These are phyloP conservation scores for Anoplius nigerrimus DNA, from an alignment of 2,888 invertebrate genomes.

Conservation along the genomic window DNA sequence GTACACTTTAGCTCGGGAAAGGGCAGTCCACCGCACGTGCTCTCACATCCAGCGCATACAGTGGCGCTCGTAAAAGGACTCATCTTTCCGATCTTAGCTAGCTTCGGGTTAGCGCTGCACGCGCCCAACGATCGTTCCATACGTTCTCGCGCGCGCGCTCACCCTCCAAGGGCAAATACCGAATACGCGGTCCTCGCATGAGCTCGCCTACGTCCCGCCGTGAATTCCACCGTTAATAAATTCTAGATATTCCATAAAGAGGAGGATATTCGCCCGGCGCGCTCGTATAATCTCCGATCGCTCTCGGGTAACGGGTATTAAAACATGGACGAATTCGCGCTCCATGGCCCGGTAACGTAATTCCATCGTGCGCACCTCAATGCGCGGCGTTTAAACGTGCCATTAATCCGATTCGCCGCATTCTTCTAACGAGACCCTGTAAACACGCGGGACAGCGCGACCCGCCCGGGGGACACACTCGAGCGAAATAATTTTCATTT, in stretches of 20 bases:
- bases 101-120: not conserved
- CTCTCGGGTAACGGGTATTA: slow-evolving; percentile 31
- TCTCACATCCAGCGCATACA: not conserved
- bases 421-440: too few relatives aligned
- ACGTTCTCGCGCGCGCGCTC: not conserved
- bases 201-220: not conserved
- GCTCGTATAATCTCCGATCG: slow-evolving; percentile 42
- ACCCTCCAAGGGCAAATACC: not conserved
- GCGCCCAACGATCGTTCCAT: not conserved
- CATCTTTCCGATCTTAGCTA: not conserved
- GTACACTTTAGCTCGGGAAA: not conserved
- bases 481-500: too few relatives aligned
- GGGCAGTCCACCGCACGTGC: slow-evolving; percentile 9
- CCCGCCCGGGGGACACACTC: too few relatives aligned
- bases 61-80: not conserved
- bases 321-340: slow-evolving; percentile 26
- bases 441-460: too few relatives aligned
- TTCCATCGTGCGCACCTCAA: slow-evolving; percentile 8
- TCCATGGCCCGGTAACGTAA: too few relatives aligned
- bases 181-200: not conserved
- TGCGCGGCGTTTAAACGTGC: slow-evolving; percentile 43
- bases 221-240: slow-evolving; percentile 12
- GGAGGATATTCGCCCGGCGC: slow-evolving; percentile 10
- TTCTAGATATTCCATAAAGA: slow-evolving; percentile 15
- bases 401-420: slow-evolving; percentile 32